Percentiles rank a stretch among this genome's conserved stretches.
Evolutionary conservation across 2,888 invertebrate species (phyloP).

Genomic region (Drosophila neotestacea): DNA sequence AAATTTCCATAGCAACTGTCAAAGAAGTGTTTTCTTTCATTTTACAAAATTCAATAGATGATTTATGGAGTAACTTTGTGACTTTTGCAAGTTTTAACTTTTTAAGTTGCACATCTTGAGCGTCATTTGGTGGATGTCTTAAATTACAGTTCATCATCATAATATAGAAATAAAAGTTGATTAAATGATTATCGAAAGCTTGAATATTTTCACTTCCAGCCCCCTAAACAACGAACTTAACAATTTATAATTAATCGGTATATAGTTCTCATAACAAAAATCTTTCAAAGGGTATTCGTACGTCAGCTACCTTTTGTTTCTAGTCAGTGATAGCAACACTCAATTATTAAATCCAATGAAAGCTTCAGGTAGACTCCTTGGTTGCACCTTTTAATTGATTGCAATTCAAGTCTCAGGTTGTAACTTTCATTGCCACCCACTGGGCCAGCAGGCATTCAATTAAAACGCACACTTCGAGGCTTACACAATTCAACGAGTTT

Average conservation of each 20-base stretch:
- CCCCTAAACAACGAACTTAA: too few species aligned
- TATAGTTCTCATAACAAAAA: too few species aligned
- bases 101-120: too few species aligned
- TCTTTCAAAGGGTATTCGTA: not conserved
- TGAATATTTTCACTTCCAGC: too few species aligned
- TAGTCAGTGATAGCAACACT: not conserved
- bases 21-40: not conserved
- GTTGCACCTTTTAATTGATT: slow-evolving; percentile 19
- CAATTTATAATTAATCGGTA: too few species aligned
- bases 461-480: slow-evolving; percentile 24
- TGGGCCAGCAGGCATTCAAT: slow-evolving; percentile 37
- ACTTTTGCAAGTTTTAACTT: not conserved
- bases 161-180: too few species aligned
- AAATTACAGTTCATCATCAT: too few species aligned
- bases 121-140: too few species aligned
- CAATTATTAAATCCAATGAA: not conserved
- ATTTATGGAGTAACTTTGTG: not conserved
- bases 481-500: slow-evolving; percentile 37
- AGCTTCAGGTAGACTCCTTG: not conserved
- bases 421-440: slow-evolving; percentile 58
- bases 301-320: not conserved
- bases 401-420: slow-evolving; percentile 3
- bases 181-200: too few species aligned
- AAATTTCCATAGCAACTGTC: slow-evolving; percentile 4
- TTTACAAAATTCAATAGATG: not conserved